Evolutionary conservation across 1,140 invertebrate species (phyloP), one percentile per base, ranked within the genome.

Genomic region (Varroa destructor): DNA sequence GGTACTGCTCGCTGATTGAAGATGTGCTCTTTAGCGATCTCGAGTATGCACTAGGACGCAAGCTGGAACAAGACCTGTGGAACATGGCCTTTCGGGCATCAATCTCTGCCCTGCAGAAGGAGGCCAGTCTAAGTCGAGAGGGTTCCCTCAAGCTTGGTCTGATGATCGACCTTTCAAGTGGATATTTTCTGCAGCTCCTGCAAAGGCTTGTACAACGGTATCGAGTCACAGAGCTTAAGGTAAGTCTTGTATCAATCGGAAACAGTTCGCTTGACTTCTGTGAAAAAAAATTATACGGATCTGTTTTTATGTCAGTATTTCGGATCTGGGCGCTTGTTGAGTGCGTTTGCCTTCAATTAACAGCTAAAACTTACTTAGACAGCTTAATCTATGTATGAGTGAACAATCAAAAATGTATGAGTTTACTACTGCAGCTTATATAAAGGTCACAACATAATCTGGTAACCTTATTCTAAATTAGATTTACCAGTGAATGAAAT

Each of bases 41-140:
- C 74, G 89, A 91, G 77, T 90, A 89, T 84, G 89, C 89, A n/a
- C 80, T 91, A 75, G 88, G 91, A 79, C 87, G 88, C 77, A 91
- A 91, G 81, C 88, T 91, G 37, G 90, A 92, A 79, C 89, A 90
- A 78, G 89, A 91, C 76, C 80, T 92, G 73, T 92, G 90, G 90
- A 92, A 89, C 79, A 82, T 89, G 78, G 88, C 88, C 12, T 91
- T 91, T 81, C 91, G 91, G 78, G 89, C 89, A 79, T 88, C 89
- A 78, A 92, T 92, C 79, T 87, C 85, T 73, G 83, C 84, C 40
- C 79, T 91, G 56, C 89, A 91, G 77, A 83, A 84, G 37, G 84
- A 87, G 72, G 84, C 85, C 8, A 88, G 88, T 8, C 2, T 37
- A 0, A 51, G 46, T 8, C 3, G 46, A 51, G 61, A 67, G 2